phyloP scores from a whole-genome alignment of 2,797 vertebrate genomes.

The Florisuga fusca region DNA sequence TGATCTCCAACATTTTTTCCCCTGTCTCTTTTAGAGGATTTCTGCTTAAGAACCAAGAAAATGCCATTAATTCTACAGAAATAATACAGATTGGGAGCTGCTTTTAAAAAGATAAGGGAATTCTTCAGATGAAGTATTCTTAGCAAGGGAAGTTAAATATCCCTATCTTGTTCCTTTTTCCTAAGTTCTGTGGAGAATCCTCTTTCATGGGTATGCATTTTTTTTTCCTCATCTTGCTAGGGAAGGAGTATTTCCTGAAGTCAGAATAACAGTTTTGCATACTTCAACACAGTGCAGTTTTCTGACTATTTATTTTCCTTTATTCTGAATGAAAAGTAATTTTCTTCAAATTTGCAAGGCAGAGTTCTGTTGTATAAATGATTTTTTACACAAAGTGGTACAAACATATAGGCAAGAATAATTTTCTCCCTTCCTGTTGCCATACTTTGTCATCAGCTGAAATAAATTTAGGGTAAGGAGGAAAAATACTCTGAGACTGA shows the following conservation, averaged over 20 bases:
- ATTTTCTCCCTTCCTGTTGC: background rate
- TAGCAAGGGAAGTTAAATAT: background rate
- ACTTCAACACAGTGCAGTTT: background rate
- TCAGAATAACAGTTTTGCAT: background rate
- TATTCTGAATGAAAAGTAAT: background rate
- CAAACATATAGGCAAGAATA: background rate
- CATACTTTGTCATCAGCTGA: background rate
- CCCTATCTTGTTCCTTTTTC: background rate
- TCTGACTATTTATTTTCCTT: background rate
- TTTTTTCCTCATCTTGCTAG: background rate
- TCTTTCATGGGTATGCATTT: background rate
- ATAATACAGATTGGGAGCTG: background rate
- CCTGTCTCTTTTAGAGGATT: background rate
- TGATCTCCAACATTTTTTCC: background rate
- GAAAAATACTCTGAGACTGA: background rate
- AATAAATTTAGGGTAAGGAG: background rate
- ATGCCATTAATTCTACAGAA: background rate
- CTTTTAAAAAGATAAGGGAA: background rate
- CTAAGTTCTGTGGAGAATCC: background rate
- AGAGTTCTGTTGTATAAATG: background rate
- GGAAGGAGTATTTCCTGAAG: background rate
- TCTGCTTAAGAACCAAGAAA: background rate
- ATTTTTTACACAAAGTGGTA: background rate
- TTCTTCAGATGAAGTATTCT: background rate
- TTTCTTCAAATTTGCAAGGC: background rate